phyloP scores from a whole-genome alignment of 2,113 vertebrate species.

The Gallinago media region DNA sequence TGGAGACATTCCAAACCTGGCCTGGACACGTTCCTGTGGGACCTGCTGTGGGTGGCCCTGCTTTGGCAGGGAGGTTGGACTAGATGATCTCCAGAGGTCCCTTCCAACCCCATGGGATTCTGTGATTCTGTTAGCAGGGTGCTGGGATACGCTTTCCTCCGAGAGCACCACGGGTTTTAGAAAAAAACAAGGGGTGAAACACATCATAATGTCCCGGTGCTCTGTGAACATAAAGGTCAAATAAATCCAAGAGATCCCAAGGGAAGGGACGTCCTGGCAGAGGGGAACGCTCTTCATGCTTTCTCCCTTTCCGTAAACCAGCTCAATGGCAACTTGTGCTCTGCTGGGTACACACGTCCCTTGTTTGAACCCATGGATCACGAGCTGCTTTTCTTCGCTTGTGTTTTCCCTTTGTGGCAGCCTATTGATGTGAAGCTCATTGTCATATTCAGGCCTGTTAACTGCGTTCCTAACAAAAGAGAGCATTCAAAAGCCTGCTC shows the following conservation, averaged over 20 bases:
- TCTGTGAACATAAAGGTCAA: neutral
- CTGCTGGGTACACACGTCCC: neutral
- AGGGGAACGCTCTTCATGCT: neutral
- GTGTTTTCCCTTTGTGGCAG: neutral
- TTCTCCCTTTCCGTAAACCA: neutral
- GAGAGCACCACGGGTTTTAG: neutral
- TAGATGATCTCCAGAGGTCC: too few species aligned
- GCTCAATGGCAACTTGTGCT: neutral
- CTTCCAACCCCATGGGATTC: too few species aligned
- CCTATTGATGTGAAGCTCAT: neutral
- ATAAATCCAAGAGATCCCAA: neutral
- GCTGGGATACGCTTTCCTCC: neutral
- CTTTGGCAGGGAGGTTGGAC: too few species aligned
- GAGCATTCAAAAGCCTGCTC: constrained; percentile 23
- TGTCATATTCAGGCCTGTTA: neutral
- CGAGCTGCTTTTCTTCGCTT: neutral
- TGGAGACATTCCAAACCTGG: too few species aligned
- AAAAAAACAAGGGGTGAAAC: neutral
- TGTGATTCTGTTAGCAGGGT: neutral
- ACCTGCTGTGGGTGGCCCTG: too few species aligned
- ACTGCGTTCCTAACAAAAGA: neutral
- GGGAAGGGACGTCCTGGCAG: neutral
- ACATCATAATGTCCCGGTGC: neutral
- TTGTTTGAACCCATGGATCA: neutral
- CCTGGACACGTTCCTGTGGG: too few species aligned